phyloP scores from a whole-genome alignment of 2,888 invertebrate genomes.

The Cephalotes varians region DNA sequence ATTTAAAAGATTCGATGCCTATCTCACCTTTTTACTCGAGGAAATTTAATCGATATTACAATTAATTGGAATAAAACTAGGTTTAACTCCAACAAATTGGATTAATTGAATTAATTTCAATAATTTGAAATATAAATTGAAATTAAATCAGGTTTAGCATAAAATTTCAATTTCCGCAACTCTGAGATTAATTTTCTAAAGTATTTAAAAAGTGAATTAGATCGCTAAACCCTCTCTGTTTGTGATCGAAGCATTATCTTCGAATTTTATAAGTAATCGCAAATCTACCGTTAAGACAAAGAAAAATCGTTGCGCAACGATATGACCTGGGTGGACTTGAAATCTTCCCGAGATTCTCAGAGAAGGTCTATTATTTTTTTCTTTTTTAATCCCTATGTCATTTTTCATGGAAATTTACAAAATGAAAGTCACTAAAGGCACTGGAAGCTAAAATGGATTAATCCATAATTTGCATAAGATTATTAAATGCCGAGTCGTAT shows the following conservation, averaged over 20 bases:
- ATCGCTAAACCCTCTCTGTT: background rate
- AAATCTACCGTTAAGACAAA: background rate
- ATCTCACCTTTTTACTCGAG: conserved; percentile 14
- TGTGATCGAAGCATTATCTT: background rate
- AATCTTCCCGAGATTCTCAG: conserved; percentile 28
- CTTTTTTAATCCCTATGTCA: background rate
- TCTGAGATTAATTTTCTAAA: conserved; percentile 16
- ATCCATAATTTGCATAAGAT: background rate
- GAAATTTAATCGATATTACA: conserved; percentile 3
- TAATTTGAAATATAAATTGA: conserved; percentile 11
- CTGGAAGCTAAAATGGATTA: background rate
- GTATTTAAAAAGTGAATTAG: background rate
- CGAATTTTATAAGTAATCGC: conserved; percentile 17
- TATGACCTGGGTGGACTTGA: conserved; percentile 3
- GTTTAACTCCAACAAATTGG: background rate
- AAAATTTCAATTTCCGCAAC: conserved; percentile 18
- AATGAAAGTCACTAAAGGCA: background rate
- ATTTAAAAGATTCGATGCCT: background rate
- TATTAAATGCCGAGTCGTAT: background rate
- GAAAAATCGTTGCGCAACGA: conserved; percentile 27
- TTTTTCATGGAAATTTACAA: conserved; percentile 21
- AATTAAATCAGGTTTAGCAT: conserved; percentile 10
- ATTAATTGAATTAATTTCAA: conserved; percentile 18
- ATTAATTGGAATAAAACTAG: conserved; percentile 7
- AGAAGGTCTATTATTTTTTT: background rate